phyloP scores from a whole-genome alignment of 2,888 invertebrate species.

The Stegophylla sp. region DNA sequence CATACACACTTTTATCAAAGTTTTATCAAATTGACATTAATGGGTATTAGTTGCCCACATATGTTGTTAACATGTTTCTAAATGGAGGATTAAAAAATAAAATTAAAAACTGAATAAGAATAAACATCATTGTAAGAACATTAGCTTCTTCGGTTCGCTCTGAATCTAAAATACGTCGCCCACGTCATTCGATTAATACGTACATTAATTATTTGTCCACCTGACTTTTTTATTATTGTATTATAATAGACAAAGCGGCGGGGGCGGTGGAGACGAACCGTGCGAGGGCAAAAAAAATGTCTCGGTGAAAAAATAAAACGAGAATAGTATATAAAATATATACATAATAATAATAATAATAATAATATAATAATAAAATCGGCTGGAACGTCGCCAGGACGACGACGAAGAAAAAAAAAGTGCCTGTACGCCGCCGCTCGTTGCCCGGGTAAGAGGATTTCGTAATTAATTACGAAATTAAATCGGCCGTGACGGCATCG shows the following conservation, averaged over 20 bases:
- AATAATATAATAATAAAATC: no score
- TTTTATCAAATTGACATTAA: no score
- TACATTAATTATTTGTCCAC: slow-evolving; percentile 11
- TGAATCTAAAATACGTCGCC: no score
- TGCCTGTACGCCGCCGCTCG: not conserved
- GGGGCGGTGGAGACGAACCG: not conserved
- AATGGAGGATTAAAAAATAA: no score
- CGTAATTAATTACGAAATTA: slow-evolving; percentile 8
- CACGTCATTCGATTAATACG: not conserved
- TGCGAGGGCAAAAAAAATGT: not conserved
- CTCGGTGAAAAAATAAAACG: not conserved
- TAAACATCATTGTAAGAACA: no score
- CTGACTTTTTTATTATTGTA: slow-evolving; percentile 6
- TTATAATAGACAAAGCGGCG: not conserved
- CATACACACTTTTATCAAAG: no score
- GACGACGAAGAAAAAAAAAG: not conserved
- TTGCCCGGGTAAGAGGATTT: not conserved
- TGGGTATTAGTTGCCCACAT: no score
- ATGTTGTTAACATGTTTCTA: no score
- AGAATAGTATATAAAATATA: not conserved
- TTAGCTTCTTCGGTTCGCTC: no score
- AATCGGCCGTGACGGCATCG: slow-evolving; percentile 1
- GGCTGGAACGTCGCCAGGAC: not conserved
- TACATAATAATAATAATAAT: slow-evolving; percentile 1
- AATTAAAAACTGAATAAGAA: no score